Percentiles rank a stretch among this genome's conserved stretches.
Evolutionary conservation across 2,888 invertebrate genomes (phyloP).

Genomic region (Plebejus melissa): DNA sequence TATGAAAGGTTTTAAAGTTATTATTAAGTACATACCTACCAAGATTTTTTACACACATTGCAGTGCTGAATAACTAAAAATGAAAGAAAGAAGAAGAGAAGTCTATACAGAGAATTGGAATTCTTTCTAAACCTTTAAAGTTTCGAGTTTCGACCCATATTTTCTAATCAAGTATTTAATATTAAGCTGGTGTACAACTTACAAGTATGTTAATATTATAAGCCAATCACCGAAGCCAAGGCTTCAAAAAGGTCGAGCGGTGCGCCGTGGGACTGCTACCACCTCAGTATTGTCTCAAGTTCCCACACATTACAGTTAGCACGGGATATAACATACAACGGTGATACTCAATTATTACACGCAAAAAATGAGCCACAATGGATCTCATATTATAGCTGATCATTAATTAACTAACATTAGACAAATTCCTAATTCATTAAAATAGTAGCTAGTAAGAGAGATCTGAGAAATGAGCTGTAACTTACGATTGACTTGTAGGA

Average conservation of each 20-base stretch:
- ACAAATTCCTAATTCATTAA: background rate
- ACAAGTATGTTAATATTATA: background rate
- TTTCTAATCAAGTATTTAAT: background rate
- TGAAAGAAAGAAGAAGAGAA: background rate
- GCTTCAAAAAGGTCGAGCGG: constrained; percentile 3
- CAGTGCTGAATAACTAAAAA: background rate
- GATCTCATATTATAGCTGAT: background rate
- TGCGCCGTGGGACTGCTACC: background rate
- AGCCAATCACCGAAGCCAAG: background rate
- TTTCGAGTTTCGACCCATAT: background rate
- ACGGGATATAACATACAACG: background rate
- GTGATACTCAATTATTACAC: background rate
- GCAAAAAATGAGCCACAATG: background rate
- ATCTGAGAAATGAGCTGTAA: background rate
- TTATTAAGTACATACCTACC: no score
- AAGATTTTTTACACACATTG: no score
- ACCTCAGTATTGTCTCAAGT: background rate
- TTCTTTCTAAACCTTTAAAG: background rate
- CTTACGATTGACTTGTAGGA: no score
- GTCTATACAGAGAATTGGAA: background rate
- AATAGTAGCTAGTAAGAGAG: background rate
- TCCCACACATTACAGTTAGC: constrained; percentile 10
- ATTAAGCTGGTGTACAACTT: background rate
- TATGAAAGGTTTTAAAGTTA: no score
- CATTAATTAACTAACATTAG: background rate